phyloP scores from a whole-genome alignment of 2,888 invertebrate species.

The Meteorus colon region DNA sequence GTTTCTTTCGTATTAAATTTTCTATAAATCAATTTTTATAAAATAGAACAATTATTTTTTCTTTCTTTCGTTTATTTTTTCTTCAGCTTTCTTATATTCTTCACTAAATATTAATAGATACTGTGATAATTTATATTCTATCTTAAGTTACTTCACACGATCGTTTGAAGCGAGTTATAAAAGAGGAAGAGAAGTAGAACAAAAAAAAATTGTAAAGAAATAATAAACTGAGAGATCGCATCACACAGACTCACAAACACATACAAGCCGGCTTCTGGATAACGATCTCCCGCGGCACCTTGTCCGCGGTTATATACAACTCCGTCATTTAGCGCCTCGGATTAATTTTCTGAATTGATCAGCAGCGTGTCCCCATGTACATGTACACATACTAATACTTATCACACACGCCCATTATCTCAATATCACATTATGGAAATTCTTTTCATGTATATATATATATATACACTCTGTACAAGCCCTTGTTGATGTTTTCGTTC shows the following conservation, averaged over 20 bases:
- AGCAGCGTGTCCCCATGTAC: constrained; percentile 16
- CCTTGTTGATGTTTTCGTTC: not conserved
- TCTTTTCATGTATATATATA: not conserved
- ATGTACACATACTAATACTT: constrained; percentile 32
- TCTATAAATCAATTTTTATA: too few relatives aligned
- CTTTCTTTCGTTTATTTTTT: not conserved
- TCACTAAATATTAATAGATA: not conserved
- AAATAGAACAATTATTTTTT: not conserved
- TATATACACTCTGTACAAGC: not conserved
- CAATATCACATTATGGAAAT: constrained; percentile 8
- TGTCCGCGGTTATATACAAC: constrained; percentile 42
- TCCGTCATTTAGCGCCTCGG: constrained; percentile 39
- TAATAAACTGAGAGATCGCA: constrained; percentile 3
- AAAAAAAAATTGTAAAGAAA: not conserved
- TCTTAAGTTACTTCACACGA: constrained; percentile 6
- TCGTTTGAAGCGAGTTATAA: not conserved
- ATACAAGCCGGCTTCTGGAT: constrained; percentile 49
- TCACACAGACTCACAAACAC: not conserved
- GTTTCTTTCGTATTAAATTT: too few relatives aligned
- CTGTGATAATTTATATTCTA: constrained; percentile 1
- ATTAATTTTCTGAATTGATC: constrained; percentile 43
- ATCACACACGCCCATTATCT: constrained; percentile 20
- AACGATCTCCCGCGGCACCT: constrained; percentile 50
- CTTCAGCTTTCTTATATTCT: too few relatives aligned
- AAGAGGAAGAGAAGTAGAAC: not conserved